Percentiles rank a stretch among this genome's conserved stretches.
These are phyloP conservation scores for Cynodonichthys magdalenae DNA, from an alignment of 2,797 vertebrate species.

Conservation along the genomic window DNA sequence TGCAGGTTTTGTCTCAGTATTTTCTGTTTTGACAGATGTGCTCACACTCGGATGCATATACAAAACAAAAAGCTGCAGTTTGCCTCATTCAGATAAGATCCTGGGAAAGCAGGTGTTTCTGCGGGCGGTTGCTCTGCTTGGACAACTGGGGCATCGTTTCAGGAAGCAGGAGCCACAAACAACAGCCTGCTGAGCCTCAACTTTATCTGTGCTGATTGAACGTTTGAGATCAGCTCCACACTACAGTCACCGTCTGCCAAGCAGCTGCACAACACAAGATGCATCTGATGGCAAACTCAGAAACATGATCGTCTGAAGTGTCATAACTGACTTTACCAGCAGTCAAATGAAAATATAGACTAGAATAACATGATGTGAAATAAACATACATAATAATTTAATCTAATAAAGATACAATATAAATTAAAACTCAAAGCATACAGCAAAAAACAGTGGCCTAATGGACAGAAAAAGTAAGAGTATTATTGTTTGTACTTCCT, in stretches of 20 bases:
- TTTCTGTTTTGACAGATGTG: not conserved
- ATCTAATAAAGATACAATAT: no score
- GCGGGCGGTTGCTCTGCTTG: slow-evolving; percentile 43
- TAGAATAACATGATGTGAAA: no score
- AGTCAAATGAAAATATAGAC: no score
- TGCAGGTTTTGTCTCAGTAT: no score
- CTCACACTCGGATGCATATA: not conserved
- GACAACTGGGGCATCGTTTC: slow-evolving; percentile 8
- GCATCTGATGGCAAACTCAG: not conserved
- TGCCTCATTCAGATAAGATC: slow-evolving; percentile 5
- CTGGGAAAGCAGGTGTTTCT: slow-evolving; percentile 50
- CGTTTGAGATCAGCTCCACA: not conserved
- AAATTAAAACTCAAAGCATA: no score
- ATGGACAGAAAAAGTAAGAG: no score
- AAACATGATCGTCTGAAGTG: no score
- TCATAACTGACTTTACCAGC: no score
- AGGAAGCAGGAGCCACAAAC: slow-evolving; percentile 55
- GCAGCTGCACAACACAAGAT: not conserved
- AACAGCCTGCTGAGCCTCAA: slow-evolving; percentile 28
- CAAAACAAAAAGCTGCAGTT: slow-evolving; percentile 12
- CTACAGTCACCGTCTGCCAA: not conserved
- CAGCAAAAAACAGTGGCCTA: no score
- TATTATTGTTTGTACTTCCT: no score
- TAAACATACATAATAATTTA: no score
- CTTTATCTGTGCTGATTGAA: not conserved